Base-by-base conservation (phyloP, 2,797 vertebrate genomes). In the Hypotaenidia philippensis region DNA sequence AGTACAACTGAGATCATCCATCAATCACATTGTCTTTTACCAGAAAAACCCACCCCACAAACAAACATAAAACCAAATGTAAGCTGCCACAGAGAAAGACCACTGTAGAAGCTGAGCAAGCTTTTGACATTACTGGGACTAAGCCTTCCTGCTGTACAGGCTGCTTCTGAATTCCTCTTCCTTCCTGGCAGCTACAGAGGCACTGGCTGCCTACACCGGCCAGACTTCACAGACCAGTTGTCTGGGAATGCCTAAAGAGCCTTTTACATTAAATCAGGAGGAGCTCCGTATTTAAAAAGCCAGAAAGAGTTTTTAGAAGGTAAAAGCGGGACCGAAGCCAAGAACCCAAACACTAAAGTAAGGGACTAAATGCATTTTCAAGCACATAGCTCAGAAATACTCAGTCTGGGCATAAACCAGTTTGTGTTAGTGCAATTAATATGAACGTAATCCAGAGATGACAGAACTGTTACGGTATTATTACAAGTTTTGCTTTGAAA, bases 181-280 rank as follows among this genome's bases (percentile, higher is more conserved):
- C 65, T 49, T 86, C 38, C 70, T 49, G 45, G 78, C 59, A 80
- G 38, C 57, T 87, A 44, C 41, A 47, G 70, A 82, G 64, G 69
- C 29, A 56, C 52, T 22, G 27, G 52, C 66, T 94, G 90, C 78
- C 86, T 52, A n/a, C 17, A 49, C 59, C 56, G 84, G 66, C 38
- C 61, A 92, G 71, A 83, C 75, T 83, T 83, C 94, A 89, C 68
- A 66, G 64, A 79, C 57, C 76, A 89, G 78, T 80, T 82, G 86
- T 36, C 64, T 84, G 41, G 31, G 53, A 92, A 90, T 2, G 3
- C 75, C 66, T 87, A 38, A 66, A 56, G 49, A 90, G 59, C 29
- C 11, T 66, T 77, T 84, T 36, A 40, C 13, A 41, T 13, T 27
- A 80, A 5, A 79, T 11, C 18, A 84, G 36, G 32, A 72, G 8